Base-by-base conservation (phyloP, 2,113 vertebrate genomes). In the Toxotes jaculatrix region DNA sequence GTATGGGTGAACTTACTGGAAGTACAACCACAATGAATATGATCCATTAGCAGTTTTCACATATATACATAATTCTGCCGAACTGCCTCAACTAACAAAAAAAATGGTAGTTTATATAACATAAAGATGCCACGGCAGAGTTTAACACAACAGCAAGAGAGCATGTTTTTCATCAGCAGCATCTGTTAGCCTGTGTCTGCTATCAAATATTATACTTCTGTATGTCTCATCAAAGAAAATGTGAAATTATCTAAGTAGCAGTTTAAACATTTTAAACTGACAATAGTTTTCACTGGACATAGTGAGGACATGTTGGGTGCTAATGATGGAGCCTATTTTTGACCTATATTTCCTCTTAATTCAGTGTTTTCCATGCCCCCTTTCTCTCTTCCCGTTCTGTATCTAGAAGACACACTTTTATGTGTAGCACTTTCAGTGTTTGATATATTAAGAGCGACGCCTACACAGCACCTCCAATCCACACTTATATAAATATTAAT, bases 271-370 rank as follows among this genome's bases (percentile, higher is more conserved):
- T n/a, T n/a, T n/a, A n/a, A n/a, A n/a, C n/a, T n/a, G n/a, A n/a
- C n/a, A n/a, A 45, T 12, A 45, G 43, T 45, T 45, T 45, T 40
- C 38, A 40, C 38, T 40, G 38, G 38, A 40, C 38, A 40, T 7
- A 9, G 38, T 40, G 38, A 40, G 38, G 38, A 7, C 9, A 40
- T 40, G 38, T 40, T 40, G 42, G 17, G 1, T 49, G 27, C 31
- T 47, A 51, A 74, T 57, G 21, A 5, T 8, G 17, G 0, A 19
- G 55, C 19, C 71, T 69, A 80, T 83, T 80, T 76, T 78, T 47
- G 87, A 23, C 45, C 16, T 56, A 21, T 32, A 59, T n/a, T 42
- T 77, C 36, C 38, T 55, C 53, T 57, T 21, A 65, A 59, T 77
- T 68, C 64, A 60, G 19, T 31, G 43, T 53, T 34, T 74, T 74